These are phyloP conservation scores for Pseudocheirus occidentalis DNA, from an alignment of 2,797 vertebrate species.

Conservation along the genomic window DNA sequence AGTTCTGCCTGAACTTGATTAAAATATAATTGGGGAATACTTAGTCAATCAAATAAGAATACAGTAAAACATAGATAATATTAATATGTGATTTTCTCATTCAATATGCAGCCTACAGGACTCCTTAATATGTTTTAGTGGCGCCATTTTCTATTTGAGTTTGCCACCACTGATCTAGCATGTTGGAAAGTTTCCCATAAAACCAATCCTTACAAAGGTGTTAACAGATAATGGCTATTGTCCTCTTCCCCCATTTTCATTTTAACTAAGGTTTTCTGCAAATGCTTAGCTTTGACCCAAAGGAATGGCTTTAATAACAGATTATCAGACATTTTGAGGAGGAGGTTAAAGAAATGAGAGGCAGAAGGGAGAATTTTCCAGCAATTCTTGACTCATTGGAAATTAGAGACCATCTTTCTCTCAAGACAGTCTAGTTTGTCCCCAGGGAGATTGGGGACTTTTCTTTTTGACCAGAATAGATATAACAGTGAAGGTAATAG, in stretches of 20 bases:
- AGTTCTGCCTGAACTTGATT: neutral
- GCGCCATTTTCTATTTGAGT: neutral
- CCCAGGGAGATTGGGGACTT: neutral
- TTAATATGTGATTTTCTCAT: neutral
- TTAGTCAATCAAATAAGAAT: neutral
- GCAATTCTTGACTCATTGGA: neutral
- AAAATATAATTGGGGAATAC: neutral
- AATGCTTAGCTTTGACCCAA: slow-evolving; percentile 11
- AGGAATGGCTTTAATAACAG: slow-evolving; percentile 31
- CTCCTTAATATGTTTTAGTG: neutral
- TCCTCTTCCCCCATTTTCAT: neutral
- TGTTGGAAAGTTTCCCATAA: neutral
- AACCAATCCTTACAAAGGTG: neutral
- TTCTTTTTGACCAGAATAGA: neutral
- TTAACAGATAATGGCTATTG: neutral
- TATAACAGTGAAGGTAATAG: neutral
- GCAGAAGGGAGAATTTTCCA: neutral
- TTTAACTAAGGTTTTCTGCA: slow-evolving; percentile 27
- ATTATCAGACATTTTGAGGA: slow-evolving; percentile 25
- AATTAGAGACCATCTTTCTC: neutral
- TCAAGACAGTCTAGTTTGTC: neutral
- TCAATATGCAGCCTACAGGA: neutral
- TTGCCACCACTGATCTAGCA: neutral
- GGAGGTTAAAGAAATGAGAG: neutral
- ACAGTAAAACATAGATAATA: neutral